A percentile compares a stretch with the other conserved stretches of the same genome.
Evolutionary conservation across 2,113 vertebrate species (phyloP).

Genomic region (Poeciliopsis prolifica): DNA sequence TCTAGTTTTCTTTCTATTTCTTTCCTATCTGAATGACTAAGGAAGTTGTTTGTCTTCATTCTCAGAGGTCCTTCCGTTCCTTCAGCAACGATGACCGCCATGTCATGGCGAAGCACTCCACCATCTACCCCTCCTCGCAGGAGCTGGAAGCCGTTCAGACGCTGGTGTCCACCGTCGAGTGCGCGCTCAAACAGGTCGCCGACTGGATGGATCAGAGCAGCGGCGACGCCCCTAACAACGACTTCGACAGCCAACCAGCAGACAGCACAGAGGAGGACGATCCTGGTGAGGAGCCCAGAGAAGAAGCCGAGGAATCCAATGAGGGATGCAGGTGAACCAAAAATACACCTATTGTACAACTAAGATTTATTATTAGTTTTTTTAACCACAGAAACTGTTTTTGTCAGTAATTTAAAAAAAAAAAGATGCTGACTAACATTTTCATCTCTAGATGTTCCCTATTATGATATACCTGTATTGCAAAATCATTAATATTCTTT

Average conservation of each 20-base stretch:
- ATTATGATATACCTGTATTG: neutral
- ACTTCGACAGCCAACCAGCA: slow-evolving; percentile 43
- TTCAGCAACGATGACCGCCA: slow-evolving; percentile 99
- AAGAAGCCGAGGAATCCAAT: slow-evolving; percentile 74
- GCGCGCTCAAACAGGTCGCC: slow-evolving; percentile 96
- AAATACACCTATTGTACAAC: neutral
- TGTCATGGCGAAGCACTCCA: slow-evolving; percentile 98
- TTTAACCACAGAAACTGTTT: neutral
- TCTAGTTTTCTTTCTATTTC: neutral
- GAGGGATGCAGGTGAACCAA: slow-evolving; percentile 84
- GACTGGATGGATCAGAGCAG: slow-evolving; percentile 92
- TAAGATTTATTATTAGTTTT: neutral
- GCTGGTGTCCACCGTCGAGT: slow-evolving; percentile 96
- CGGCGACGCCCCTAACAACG: slow-evolving; percentile 10
- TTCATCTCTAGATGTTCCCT: neutral
- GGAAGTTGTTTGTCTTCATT: neutral
- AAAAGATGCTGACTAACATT: neutral
- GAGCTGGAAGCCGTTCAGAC: slow-evolving; percentile 97
- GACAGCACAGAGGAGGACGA: slow-evolving; percentile 54
- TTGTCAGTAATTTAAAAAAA: neutral
- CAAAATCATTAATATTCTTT: neutral
- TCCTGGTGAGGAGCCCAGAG: slow-evolving; percentile 30
- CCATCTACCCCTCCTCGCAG: slow-evolving; percentile 96
- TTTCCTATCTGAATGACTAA: neutral
- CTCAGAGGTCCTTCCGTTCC: slow-evolving; percentile 97